phyloP scores from a whole-genome alignment of 2,797 vertebrate genomes.

The Danio tinwini region DNA sequence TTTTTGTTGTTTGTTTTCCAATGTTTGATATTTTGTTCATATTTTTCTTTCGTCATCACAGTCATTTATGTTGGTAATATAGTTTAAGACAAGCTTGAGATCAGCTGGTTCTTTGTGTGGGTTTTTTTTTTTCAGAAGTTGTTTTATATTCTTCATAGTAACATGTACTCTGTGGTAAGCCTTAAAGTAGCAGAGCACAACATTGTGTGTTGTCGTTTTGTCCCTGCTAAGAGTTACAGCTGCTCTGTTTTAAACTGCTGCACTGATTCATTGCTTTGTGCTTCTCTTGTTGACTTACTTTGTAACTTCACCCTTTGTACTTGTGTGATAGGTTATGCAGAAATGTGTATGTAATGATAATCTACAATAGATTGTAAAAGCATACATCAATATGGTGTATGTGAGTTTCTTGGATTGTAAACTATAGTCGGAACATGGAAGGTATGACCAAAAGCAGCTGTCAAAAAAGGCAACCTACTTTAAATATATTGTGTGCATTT shows the following conservation, averaged over 20 bases:
- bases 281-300: constrained; percentile 50
- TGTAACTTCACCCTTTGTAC: constrained; percentile 45
- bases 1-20: constrained; percentile 18
- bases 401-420: constrained; percentile 52
- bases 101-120: constrained; percentile 34
- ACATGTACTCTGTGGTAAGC: background rate
- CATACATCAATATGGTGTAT: constrained; percentile 45
- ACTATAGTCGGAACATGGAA: constrained; percentile 36
- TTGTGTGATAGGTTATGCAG: constrained; percentile 36
- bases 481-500: constrained; percentile 42
- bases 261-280: constrained; percentile 35
- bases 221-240: constrained; percentile 25
- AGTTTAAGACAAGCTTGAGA: constrained; percentile 50
- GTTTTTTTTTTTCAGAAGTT: background rate
- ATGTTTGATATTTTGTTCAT: constrained; percentile 42
- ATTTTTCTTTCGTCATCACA: constrained; percentile 34
- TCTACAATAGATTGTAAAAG: constrained; percentile 45
- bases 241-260: constrained; percentile 48
- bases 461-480: constrained; percentile 34
- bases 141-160: constrained; percentile 5
- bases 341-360: constrained; percentile 45
- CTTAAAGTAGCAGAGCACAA: background rate
- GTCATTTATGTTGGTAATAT: constrained; percentile 42
- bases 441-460: constrained; percentile 53
- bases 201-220: background rate